These are phyloP conservation scores for Meloe dianella DNA, from an alignment of 2,888 invertebrate species.

Conservation along the genomic window DNA sequence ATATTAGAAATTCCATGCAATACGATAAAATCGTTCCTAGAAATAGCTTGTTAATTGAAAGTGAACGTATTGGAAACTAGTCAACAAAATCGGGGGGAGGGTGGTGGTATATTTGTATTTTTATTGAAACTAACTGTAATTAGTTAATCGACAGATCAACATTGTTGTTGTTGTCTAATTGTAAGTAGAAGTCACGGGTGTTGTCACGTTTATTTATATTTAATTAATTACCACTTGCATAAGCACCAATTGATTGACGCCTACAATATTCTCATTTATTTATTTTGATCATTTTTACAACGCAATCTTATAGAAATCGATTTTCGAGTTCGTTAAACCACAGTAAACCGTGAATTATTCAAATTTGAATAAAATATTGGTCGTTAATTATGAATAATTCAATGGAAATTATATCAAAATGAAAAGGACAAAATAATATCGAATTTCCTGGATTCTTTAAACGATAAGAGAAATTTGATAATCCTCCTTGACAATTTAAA, in stretches of 20 bases:
- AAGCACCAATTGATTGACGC: conserved; percentile 12
- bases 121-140: background rate
- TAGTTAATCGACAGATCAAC: background rate
- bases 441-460: background rate
- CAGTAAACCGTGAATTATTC: background rate
- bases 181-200: background rate
- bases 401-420: background rate
- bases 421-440: background rate
- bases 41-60: background rate
- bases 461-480: background rate
- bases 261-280: conserved; percentile 11
- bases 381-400: background rate
- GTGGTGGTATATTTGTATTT: background rate
- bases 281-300: background rate
- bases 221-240: conserved; percentile 14
- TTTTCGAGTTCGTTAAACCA: background rate
- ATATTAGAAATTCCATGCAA: background rate
- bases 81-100: background rate
- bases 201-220: conserved; percentile 14
- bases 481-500: conserved; percentile 24
- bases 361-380: conserved; percentile 1
- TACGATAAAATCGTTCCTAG: background rate
- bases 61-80: background rate
- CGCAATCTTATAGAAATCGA: background rate
- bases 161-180: background rate